phyloP scores from a whole-genome alignment of 2,797 vertebrate genomes.

The Alca torda region DNA sequence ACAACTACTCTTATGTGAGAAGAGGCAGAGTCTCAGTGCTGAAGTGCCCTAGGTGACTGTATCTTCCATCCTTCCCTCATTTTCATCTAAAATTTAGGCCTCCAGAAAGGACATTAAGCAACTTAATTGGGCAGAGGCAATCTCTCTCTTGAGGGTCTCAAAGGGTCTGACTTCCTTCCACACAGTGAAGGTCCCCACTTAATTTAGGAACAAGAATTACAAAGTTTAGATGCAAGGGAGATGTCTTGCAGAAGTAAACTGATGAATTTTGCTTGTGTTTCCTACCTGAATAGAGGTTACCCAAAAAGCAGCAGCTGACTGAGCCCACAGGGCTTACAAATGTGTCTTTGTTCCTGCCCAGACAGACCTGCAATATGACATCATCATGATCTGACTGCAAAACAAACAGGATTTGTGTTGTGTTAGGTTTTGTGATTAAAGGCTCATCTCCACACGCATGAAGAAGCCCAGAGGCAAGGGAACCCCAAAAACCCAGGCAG shows the following conservation, averaged over 20 bases:
- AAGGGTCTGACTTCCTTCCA: not conserved
- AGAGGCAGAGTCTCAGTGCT: not conserved
- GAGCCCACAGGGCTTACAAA: not conserved
- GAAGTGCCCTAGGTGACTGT: not conserved
- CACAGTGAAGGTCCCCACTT: not conserved
- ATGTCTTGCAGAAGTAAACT: not conserved
- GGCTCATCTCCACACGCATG: not conserved
- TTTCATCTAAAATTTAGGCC: not conserved
- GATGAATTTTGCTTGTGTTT: not conserved
- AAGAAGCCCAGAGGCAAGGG: not conserved
- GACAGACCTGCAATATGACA: fast-evolving
- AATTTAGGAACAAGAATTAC: not conserved
- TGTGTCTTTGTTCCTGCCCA: not conserved
- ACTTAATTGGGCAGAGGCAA: not conserved
- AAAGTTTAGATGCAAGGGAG: not conserved
- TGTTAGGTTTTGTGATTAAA: not conserved
- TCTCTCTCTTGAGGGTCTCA: not conserved
- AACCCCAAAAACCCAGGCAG: not conserved
- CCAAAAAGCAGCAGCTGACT: not conserved
- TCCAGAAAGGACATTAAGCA: not conserved
- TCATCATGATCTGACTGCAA: not conserved
- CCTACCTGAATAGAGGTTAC: not conserved
- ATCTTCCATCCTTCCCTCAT: not conserved
- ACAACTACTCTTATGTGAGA: not conserved
- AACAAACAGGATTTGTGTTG: not conserved